A percentile compares a stretch with the other conserved stretches of the same genome.
Evolutionary conservation across 1,140 invertebrate species (phyloP).

Genomic region (Trachymyrmex cornetzi): DNA sequence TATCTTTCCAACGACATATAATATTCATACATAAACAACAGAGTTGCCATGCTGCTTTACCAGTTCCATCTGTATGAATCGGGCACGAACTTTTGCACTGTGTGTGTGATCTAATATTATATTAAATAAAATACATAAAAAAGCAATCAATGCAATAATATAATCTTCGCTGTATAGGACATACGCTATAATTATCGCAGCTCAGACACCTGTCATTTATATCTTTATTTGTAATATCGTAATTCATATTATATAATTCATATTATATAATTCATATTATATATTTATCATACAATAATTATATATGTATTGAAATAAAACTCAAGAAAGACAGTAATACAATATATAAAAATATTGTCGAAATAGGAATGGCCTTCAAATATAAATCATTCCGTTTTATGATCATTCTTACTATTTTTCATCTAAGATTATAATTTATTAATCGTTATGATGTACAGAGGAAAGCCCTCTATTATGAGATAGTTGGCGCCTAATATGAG

Average conservation of each 20-base stretch:
- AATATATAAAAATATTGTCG: constrained; percentile 61
- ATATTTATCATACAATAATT: neutral
- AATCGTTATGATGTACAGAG: neutral
- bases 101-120: neutral
- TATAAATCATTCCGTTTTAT: constrained; percentile 4
- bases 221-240: constrained; percentile 39
- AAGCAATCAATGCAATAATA: constrained; percentile 2
- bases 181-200: constrained; percentile 4
- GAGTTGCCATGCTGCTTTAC: too few relatives aligned
- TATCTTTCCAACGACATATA: too few relatives aligned
- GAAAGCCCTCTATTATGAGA: too few relatives aligned
- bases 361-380: constrained; percentile 60
- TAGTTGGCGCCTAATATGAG: too few relatives aligned
- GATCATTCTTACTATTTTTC: constrained; percentile 1
- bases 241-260: constrained; percentile 42
- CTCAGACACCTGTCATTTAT: neutral
- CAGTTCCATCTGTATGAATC: too few relatives aligned
- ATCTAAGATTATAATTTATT: neutral
- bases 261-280: constrained; percentile 42
- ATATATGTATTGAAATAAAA: constrained; percentile 36
- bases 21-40: too few relatives aligned
- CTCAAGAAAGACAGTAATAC: neutral
- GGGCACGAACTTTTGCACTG: too few relatives aligned
- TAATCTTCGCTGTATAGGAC: neutral
- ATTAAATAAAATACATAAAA: constrained; percentile 6